Percentiles rank a stretch among this genome's conserved stretches.
phyloP scores from a whole-genome alignment of 2,113 vertebrate genomes.

The Lethenteron camtschaticum region DNA sequence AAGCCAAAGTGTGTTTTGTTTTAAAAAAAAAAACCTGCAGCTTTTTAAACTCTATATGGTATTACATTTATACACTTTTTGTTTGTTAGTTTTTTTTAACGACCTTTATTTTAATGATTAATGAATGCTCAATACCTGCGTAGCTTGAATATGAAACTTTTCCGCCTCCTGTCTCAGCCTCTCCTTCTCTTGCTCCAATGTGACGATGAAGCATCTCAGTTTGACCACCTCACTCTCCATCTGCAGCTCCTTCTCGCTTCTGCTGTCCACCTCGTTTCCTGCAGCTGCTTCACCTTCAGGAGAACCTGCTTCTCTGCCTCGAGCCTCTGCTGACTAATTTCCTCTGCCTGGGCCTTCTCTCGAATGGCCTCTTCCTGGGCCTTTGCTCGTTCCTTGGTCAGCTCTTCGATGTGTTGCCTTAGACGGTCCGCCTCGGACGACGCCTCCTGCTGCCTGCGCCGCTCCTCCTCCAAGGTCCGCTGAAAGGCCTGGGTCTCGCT shows the following conservation, averaged over 20 bases:
- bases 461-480: conserved; percentile 49
- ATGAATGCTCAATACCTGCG: conserved; percentile 49
- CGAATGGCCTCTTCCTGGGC: conserved; percentile 60
- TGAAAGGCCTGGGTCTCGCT: conserved; percentile 74
- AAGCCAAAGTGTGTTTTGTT: too few species aligned
- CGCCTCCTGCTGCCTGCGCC: conserved; percentile 54
- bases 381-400: conserved; percentile 52
- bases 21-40: too few species aligned
- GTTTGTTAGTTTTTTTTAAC: too few species aligned
- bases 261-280: conserved; percentile 35
- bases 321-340: conserved; percentile 42
- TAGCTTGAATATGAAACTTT: conserved; percentile 61
- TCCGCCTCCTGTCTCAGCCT: conserved; percentile 63
- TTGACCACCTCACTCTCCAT: conserved; percentile 44
- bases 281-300: conserved; percentile 31
- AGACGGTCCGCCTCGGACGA: conserved; percentile 54
- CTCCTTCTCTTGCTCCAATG: conserved; percentile 66
- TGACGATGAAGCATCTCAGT: conserved; percentile 45
- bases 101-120: too few species aligned
- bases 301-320: conserved; percentile 32
- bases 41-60: too few species aligned
- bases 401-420: conserved; percentile 45
- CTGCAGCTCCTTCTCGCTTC: conserved; percentile 46
- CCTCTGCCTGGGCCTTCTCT: conserved; percentile 61
- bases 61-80: too few species aligned